phyloP scores from a whole-genome alignment of 2,888 invertebrate species.

The Chelonus formosanus region DNA sequence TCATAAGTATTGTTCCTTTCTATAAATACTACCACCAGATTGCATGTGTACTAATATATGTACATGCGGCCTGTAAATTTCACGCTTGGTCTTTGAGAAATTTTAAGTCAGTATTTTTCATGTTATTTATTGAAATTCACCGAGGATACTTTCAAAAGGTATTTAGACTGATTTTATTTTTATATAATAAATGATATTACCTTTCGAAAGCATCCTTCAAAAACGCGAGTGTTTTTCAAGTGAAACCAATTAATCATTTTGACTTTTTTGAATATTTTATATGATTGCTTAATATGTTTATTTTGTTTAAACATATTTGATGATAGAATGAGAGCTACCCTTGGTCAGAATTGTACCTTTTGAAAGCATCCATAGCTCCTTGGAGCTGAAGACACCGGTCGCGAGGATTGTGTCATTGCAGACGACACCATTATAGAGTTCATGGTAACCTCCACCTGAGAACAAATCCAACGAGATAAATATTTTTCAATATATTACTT shows the following conservation, averaged over 20 bases:
- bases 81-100: conserved; percentile 49
- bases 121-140: conserved; percentile 25
- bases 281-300: background rate
- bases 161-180: conserved; percentile 44
- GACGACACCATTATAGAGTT: conserved; percentile 97
- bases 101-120: conserved; percentile 42
- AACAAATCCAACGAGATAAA: conserved; percentile 60
- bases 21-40: conserved; percentile 58
- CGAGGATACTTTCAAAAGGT: conserved; percentile 64
- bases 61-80: conserved; percentile 30
- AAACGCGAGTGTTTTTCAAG: conserved; percentile 9
- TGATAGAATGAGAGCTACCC: too few relatives aligned
- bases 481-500: conserved; percentile 17
- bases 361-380: conserved; percentile 98
- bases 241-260: background rate
- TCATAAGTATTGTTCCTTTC: conserved; percentile 62
- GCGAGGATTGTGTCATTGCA: conserved; percentile 99
- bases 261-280: background rate
- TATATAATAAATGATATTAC: conserved; percentile 46
- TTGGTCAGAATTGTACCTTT: conserved; percentile 75
- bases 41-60: conserved; percentile 58
- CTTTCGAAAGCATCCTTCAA: conserved; percentile 63
- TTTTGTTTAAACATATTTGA: background rate
- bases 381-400: conserved; percentile 99
- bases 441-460: conserved; percentile 72